These are phyloP conservation scores for Saxicola maurus DNA, from an alignment of 2,797 vertebrate genomes.

Conservation along the genomic window DNA sequence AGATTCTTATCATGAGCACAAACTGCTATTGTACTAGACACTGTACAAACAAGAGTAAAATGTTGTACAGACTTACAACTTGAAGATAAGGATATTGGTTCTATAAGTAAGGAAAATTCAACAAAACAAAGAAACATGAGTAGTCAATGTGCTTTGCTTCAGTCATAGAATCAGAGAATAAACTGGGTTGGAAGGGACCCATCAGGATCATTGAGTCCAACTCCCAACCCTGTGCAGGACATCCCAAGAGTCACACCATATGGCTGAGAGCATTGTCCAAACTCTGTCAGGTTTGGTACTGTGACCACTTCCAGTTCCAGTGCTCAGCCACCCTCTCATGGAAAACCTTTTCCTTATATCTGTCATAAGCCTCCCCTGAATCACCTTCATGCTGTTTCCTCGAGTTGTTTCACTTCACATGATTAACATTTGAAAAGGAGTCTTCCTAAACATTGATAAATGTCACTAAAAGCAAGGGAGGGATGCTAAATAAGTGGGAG, in stretches of 20 bases:
- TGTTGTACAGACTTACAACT: background rate
- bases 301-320: background rate
- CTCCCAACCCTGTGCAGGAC: no score
- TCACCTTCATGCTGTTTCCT: background rate
- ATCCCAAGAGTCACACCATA: background rate
- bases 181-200: background rate
- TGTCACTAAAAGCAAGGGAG: background rate
- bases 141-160: background rate
- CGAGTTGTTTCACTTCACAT: fast-evolving
- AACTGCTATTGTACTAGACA: background rate
- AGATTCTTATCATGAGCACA: background rate
- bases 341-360: background rate
- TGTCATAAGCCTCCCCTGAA: background rate
- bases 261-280: background rate
- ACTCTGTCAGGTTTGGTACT: background rate
- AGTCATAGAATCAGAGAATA: background rate
- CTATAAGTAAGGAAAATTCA: background rate
- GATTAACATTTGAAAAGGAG: background rate
- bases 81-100: background rate
- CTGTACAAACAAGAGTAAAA: background rate
- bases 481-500: background rate
- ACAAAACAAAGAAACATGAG: background rate
- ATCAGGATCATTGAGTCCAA: background rate
- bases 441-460: background rate
- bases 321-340: background rate